Conservation (phyloP, 2,113 vertebrate genomes). For the Callospermophilus lateralis region DNA sequence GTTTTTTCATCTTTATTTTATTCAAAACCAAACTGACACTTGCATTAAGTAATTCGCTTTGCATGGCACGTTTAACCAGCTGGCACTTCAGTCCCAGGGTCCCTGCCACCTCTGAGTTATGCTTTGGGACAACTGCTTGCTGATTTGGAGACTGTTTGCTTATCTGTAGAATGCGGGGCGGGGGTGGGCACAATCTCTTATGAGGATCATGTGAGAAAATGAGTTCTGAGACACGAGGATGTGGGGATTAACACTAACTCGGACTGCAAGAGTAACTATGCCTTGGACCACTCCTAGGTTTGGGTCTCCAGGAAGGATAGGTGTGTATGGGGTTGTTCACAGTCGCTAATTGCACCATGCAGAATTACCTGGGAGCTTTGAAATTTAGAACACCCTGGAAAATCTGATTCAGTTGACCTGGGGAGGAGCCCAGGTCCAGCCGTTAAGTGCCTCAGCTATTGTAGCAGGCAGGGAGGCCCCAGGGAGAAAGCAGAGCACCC, state of each 20-base stretch:
- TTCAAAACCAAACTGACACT: neutral
- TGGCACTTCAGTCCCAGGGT: neutral
- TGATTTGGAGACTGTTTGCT: neutral
- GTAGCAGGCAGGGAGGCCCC: fast-evolving
- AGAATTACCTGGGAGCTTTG: neutral
- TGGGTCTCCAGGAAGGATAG: neutral
- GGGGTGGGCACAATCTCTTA: neutral
- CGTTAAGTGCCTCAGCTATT: neutral
- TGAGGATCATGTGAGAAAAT: neutral
- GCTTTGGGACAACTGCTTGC: neutral
- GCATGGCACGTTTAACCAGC: fast-evolving
- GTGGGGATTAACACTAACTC: neutral
- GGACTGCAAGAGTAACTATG: neutral
- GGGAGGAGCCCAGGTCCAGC: neutral
- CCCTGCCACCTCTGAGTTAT: too few relatives aligned
- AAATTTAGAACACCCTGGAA: neutral
- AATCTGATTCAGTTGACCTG: neutral
- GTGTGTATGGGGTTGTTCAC: neutral
- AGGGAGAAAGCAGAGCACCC: fast-evolving
- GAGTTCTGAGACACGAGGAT: neutral
- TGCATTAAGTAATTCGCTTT: neutral
- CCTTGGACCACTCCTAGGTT: neutral
- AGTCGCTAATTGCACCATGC: neutral
- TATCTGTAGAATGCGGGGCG: neutral
- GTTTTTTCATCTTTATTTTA: neutral